phyloP scores from a whole-genome alignment of 2,888 invertebrate genomes.

The Drosophila helvetica region DNA sequence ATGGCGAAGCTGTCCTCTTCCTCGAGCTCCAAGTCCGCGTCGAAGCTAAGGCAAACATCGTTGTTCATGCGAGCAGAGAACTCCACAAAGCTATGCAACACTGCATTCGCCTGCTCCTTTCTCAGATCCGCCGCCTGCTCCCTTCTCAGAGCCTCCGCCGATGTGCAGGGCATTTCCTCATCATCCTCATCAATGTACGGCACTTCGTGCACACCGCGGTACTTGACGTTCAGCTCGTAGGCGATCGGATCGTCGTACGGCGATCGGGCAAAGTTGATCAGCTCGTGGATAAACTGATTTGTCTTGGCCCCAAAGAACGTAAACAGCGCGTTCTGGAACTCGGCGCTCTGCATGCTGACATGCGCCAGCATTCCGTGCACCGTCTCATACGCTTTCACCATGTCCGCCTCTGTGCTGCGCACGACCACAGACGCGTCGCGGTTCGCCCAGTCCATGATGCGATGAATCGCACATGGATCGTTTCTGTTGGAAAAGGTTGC shows the following conservation, averaged over 20 bases:
- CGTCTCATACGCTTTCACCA: conserved; percentile 88
- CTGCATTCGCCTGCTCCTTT: not conserved
- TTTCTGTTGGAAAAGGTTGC: conserved; percentile 84
- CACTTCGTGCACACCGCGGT: conserved; percentile 83
- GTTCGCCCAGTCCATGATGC: conserved; percentile 93
- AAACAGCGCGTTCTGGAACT: conserved; percentile 88
- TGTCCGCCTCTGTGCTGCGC: conserved; percentile 86
- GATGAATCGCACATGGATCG: conserved; percentile 90
- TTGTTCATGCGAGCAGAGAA: conserved; percentile 49
- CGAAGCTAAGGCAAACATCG: conserved; percentile 38
- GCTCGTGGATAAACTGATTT: conserved; percentile 94
- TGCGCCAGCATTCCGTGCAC: conserved; percentile 88
- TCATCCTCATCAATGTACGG: conserved; percentile 48
- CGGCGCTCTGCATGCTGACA: conserved; percentile 85
- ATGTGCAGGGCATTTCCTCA: conserved; percentile 33
- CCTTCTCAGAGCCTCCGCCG: not conserved
- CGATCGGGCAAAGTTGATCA: conserved; percentile 93
- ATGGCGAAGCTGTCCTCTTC: conserved; percentile 50
- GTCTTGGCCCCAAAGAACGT: conserved; percentile 89
- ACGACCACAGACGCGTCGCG: conserved; percentile 91
- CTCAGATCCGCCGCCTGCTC: not conserved
- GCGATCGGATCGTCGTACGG: conserved; percentile 91
- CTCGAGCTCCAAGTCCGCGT: conserved; percentile 33
- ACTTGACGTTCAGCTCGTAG: conserved; percentile 89
- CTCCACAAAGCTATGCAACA: conserved; percentile 47